phyloP scores from a whole-genome alignment of 2,797 vertebrate genomes.

The Lemur catta region DNA sequence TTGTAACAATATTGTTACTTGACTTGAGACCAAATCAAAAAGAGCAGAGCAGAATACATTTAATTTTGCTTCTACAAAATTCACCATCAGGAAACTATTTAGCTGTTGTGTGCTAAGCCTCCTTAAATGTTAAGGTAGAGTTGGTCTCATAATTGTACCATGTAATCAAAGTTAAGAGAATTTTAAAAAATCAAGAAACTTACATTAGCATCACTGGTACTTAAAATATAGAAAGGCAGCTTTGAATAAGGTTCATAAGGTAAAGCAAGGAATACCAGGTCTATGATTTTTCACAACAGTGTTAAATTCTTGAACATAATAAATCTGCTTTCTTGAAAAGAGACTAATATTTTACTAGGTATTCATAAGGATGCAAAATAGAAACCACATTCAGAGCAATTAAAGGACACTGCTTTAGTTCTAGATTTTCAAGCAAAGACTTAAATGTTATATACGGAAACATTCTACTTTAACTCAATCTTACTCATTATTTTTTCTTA shows the following conservation, averaged over 20 bases:
- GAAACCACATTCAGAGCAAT: neutral
- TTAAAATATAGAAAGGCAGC: neutral
- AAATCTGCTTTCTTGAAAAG: neutral
- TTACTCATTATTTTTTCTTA: neutral
- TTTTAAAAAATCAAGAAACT: neutral
- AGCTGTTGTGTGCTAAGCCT: neutral
- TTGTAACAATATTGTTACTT: neutral
- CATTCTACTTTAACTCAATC: neutral
- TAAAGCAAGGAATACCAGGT: neutral
- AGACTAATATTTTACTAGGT: neutral
- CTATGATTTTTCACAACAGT: neutral
- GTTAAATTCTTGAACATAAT: neutral
- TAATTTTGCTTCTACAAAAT: slow-evolving; percentile 20
- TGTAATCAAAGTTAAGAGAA: slow-evolving; percentile 18
- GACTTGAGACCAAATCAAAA: slow-evolving; percentile 11
- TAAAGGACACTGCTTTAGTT: neutral
- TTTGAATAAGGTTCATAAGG: neutral
- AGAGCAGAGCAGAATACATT: neutral
- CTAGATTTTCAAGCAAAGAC: neutral
- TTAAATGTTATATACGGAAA: neutral
- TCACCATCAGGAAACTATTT: neutral
- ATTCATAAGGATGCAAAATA: neutral
- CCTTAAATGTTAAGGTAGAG: neutral
- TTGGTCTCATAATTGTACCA: neutral
- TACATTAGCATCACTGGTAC: neutral